Evolutionary conservation across 64 coral and sea anemone genomes (phyloP), one percentile per base, ranked within the genome.

Genomic region (Stichodactyla mertensii): DNA sequence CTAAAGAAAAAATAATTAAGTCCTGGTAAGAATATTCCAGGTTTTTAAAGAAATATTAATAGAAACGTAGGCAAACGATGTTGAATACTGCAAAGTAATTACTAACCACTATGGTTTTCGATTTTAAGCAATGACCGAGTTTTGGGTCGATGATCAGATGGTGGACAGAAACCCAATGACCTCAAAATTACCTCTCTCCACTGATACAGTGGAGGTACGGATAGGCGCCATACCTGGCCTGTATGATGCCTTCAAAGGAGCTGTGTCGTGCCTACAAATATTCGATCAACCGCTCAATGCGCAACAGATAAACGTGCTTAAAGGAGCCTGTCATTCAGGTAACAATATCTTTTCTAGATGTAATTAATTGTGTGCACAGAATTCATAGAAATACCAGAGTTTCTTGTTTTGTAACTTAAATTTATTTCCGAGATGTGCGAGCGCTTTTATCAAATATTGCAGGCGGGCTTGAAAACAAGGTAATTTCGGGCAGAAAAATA

Each of bases 321-420:
- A 87, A 28, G 20, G 23, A 55, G 86, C 86, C 2, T 87, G 86
- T 78, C 31, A 78, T 15, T 52, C 86, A 77, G 86, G 86, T 87
- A 87, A 54, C 19, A 18, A 28, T 7, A 52, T 14, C 4, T 16
- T 16, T 52, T 58, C 51, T 10, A 64, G 19, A 64, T 4, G 15
- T 16, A 16, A 18, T 64, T 64, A 4, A 6, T 18, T 64, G 5
- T 18, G 6, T 64, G 19, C 16, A 6, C 61, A 6, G 61, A 64
- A 14, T 5, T 18, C 5, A 64, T 5, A 45, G 36, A 45, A 45
- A 45, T 45, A 45, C 3, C 36, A 45, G 36, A 45, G 36, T 45
- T 45, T 45, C 36, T 45, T 45, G 36, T 45, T 45, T 45, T 45
- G 36, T 45, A 45, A 45, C 36, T 45, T 45, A 45, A 45, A 45